Base-by-base conservation (phyloP, 2,113 vertebrate genomes). In the Hylia prasina region DNA sequence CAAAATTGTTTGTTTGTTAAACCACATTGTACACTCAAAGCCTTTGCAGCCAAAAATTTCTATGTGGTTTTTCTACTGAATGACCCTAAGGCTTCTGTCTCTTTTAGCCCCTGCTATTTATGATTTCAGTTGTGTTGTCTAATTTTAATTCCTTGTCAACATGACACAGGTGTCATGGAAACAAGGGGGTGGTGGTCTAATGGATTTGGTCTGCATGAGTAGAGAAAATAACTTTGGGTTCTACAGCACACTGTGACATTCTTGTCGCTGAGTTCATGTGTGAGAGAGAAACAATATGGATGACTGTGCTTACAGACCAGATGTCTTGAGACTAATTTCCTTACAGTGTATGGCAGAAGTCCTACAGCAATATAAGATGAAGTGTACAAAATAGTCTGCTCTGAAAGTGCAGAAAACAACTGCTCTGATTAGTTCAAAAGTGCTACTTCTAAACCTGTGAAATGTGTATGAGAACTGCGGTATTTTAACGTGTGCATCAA, bases 241-340 rank as follows among this genome's bases (percentile, higher is more conserved):
- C 27, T n/a, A 8, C 51, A 70, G 45, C 19, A 54, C 10, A 9
- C 37, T 27, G 31, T 31, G 53, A 60, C 40, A 9, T 54, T 92
- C 42, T 51, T 15, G 12, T 57, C 0, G 0, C 16, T n/a, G 47
- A 51, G 28, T 31, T 40, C 4, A 0, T 14, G 44, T 65, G 57
- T 44, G 65, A 76, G 77, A 58, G 65, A 25, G 73, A 93, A 95
- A 73, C 28, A 54, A 8, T 40, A 47, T 47, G 63, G 47, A 13
- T 56, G 90, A n/a, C 56, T 53, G 22, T 63, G 61, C 60, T 78
- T 48, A 45, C 2, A 15, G 72, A 86, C 56, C 37, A 70, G 60
- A 45, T 86, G 57, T 51, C 68, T 81, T 51, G 24, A 81, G 68
- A 40, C 31, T 76, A 20, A 77, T 85, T 84, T 87, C 44, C 77